Percentiles rank a stretch among this genome's conserved stretches.
Evolutionary conservation across 2,888 invertebrate genomes (phyloP).

Genomic region (Mamestra brassicae): DNA sequence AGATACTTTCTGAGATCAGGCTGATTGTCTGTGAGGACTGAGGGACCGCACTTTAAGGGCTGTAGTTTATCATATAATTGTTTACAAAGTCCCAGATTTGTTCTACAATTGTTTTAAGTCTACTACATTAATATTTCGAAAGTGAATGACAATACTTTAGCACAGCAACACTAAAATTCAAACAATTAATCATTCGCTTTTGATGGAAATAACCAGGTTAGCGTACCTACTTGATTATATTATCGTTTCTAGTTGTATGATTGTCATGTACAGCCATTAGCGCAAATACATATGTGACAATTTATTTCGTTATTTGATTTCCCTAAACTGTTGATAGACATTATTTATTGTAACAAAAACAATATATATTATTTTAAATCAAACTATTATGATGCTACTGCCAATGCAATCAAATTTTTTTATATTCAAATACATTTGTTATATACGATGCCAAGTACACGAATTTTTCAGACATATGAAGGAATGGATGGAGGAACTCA

Average conservation of each 20-base stretch:
- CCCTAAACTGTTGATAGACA: not conserved
- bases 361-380: not conserved
- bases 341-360: not conserved
- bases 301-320: not conserved
- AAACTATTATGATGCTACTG: too few relatives aligned
- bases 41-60: too few relatives aligned
- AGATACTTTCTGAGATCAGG: too few relatives aligned
- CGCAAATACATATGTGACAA: not conserved
- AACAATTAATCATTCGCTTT: slow-evolving; percentile 21
- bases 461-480: too few relatives aligned
- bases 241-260: slow-evolving; percentile 1
- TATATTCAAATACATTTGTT: too few relatives aligned
- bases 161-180: slow-evolving; percentile 1
- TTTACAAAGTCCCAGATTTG: too few relatives aligned
- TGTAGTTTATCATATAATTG: too few relatives aligned
- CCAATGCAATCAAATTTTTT: too few relatives aligned
- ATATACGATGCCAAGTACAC: too few relatives aligned
- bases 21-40: too few relatives aligned
- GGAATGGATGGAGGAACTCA: too few relatives aligned
- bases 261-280: not conserved
- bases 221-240: not conserved
- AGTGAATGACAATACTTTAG: slow-evolving; percentile 1
- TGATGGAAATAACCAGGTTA: slow-evolving; percentile 19
- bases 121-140: not conserved
- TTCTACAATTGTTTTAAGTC: too few relatives aligned